These are phyloP conservation scores for Dinocampus coccinellae DNA, from an alignment of 2,888 invertebrate genomes.

Conservation along the genomic window DNA sequence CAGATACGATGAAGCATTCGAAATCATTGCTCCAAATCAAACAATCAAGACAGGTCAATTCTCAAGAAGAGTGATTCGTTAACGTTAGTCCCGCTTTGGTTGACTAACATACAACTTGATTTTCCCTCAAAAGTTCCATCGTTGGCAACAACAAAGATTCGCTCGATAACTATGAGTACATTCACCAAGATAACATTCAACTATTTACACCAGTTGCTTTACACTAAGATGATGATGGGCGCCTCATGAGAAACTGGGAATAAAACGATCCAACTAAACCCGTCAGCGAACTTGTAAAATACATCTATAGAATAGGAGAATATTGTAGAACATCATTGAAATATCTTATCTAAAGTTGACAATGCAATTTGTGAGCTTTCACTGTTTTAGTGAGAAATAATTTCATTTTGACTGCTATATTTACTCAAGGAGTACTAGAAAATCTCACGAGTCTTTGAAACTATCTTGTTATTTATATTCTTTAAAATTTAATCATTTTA, in stretches of 20 bases:
- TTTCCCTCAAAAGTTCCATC: conserved; percentile 4
- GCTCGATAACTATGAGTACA: neutral
- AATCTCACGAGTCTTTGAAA: neutral
- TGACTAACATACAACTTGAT: conserved; percentile 6
- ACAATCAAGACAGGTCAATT: conserved; percentile 2
- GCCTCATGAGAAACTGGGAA: conserved; percentile 1
- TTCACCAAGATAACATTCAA: conserved; percentile 10
- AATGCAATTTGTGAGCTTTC: neutral
- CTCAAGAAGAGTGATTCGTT: conserved; percentile 7
- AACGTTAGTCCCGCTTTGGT: neutral
- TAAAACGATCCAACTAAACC: conserved; percentile 6
- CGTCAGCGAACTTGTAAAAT: neutral
- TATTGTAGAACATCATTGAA: neutral
- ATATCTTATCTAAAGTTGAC: conserved; percentile 14
- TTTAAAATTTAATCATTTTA: neutral
- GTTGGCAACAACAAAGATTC: conserved; percentile 8
- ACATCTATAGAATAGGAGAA: neutral
- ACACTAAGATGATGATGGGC: neutral
- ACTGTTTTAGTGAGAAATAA: neutral
- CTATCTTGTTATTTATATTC: neutral
- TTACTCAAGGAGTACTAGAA: neutral
- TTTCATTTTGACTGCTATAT: conserved; percentile 18
- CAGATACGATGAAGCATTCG: neutral
- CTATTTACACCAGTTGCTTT: conserved; percentile 8
- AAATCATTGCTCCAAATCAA: neutral